Evolutionary conservation across 2,113 vertebrate species (phyloP).

Genomic region (Aldabrachelys gigantea): DNA sequence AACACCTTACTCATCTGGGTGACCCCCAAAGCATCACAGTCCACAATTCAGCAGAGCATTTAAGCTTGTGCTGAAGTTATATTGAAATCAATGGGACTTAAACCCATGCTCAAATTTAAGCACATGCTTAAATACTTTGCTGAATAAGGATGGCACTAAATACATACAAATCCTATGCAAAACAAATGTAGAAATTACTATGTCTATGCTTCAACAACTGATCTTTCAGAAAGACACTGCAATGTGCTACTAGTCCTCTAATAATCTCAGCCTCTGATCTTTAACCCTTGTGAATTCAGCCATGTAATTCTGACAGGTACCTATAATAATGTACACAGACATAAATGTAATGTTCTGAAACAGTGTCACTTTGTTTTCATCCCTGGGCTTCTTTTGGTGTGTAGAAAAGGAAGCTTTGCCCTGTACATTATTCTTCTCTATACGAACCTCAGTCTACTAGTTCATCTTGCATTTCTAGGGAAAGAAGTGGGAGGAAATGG

Average conservation of each 20-base stretch:
- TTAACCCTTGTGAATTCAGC: neutral
- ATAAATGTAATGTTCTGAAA: neutral
- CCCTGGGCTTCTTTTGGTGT: neutral
- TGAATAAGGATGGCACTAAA: slow-evolving; percentile 32
- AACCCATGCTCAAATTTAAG: slow-evolving; percentile 9
- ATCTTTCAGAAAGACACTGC: neutral
- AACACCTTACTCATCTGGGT: neutral
- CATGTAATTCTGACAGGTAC: neutral
- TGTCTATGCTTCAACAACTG: neutral
- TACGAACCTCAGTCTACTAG: neutral
- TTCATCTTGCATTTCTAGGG: slow-evolving; percentile 2
- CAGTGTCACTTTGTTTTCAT: neutral
- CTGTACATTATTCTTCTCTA: neutral
- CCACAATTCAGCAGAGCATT: slow-evolving; percentile 32
- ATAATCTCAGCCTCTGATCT: neutral
- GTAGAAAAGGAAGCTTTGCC: neutral
- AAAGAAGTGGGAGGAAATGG: neutral
- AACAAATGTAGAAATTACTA: neutral
- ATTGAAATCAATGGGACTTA: slow-evolving; percentile 54
- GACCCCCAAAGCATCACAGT: neutral
- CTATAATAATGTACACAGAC: neutral
- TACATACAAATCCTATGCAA: neutral
- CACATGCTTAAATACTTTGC: neutral
- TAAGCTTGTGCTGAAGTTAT: slow-evolving; percentile 25
- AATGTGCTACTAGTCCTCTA: neutral